Conservation (phyloP, 1,140 invertebrate species). For the Tetragonula clypearis region DNA sequence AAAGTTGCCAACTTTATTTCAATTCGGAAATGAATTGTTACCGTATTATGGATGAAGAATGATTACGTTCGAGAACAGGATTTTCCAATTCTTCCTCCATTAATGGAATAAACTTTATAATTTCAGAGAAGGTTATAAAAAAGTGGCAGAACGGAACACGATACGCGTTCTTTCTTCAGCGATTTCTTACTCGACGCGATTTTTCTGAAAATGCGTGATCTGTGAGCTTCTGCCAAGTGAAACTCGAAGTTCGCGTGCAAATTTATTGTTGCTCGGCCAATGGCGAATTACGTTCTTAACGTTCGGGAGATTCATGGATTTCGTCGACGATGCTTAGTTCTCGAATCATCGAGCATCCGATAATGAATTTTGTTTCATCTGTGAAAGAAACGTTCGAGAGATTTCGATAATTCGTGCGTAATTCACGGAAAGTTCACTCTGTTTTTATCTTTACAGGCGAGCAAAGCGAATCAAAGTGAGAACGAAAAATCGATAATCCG, state of each 20-base stretch:
- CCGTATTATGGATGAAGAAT: not conserved
- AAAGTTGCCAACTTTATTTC: not conserved
- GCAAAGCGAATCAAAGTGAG: not conserved
- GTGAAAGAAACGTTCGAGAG: not conserved
- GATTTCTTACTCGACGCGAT: not conserved
- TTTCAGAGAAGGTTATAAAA: not conserved
- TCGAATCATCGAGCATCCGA: constrained; percentile 54
- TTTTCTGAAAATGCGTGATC: not conserved
- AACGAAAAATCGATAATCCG: not conserved
- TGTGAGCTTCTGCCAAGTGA: not conserved
- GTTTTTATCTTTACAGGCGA: not conserved
- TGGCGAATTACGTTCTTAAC: constrained; percentile 54
- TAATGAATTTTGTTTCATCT: constrained; percentile 53
- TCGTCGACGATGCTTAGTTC: constrained; percentile 52
- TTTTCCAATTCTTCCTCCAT: no score
- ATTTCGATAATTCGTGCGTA: not conserved
- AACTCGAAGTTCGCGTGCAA: constrained; percentile 23
- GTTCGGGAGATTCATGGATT: constrained; percentile 50
- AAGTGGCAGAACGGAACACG: not conserved
- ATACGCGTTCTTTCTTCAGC: not conserved
- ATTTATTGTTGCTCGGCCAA: constrained; percentile 40
- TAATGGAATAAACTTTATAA: not conserved
- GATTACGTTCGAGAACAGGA: not conserved
- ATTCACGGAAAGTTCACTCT: constrained; percentile 3
- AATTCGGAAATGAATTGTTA: not conserved